Evolutionary conservation across 53 echinoderm and acorn worm species (phyloP), one percentile per base, ranked within the genome.

Genomic region (Henricia sp.): DNA sequence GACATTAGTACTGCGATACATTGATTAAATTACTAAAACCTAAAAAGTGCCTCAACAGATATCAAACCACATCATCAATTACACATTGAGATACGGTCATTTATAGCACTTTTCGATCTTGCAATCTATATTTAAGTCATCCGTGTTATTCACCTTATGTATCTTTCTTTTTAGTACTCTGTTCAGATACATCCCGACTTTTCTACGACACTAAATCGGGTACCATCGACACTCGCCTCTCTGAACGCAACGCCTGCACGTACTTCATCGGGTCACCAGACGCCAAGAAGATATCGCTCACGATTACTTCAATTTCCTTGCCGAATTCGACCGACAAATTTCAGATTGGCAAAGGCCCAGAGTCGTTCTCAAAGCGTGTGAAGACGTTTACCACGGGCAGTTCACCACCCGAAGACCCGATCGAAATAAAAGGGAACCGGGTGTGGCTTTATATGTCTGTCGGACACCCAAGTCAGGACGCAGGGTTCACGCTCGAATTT

Each of bases 191-290:
- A 35, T 11, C 10, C 20, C 68, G 68, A 2, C 33, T 35, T 41
- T 68, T 42, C 68, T 68, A 68, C 38, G 42, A 20, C 6, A 41
- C 5, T 0, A 35, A 37, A 24, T 13, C 69, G 1, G 91, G 91
- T 0, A n/a, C n/a, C 0, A 28, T 91, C 30, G n/a, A n/a, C n/a
- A n/a, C 0, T n/a, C 13, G 1, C 27, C 83, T 87, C 38, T 87
- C 91, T 10, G 44, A 50, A 29, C 60, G 68, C 37, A 53, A 68
- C 25, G 86, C 87, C 19, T 91, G 91, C 27, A 73, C 62, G 20
- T 88, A 91, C 56, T 57, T 82, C 60, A 69, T 91, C 62, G 74
- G 62, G 26, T 87, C 88, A n/a, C 87, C 88, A 1, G 84, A 68
- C 2, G 88, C 88, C 28, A 33, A 70, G 17, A 83, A 83, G 13